phyloP scores from a whole-genome alignment of 2,113 vertebrate genomes.

The Ploceus nigricollis region DNA sequence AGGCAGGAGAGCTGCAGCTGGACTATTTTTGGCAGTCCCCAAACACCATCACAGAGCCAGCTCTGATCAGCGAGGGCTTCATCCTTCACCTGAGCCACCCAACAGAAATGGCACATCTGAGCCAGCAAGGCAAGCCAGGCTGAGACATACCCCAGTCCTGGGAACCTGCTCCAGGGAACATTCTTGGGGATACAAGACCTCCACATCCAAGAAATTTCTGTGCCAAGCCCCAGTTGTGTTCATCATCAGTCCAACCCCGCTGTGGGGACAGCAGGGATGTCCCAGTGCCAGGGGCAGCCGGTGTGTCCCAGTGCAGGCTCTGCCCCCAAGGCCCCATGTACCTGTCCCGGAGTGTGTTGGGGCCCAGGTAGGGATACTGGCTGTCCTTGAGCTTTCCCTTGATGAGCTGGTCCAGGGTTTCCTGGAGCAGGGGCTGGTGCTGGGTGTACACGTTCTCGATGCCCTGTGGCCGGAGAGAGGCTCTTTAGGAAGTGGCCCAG shows the following conservation, averaged over 20 bases:
- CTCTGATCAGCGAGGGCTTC: not conserved
- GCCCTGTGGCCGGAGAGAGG: slow-evolving; percentile 71
- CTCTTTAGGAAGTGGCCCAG: not conserved
- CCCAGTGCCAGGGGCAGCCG: not conserved
- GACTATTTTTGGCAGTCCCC: slow-evolving; percentile 35
- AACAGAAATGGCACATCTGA: fast-evolving
- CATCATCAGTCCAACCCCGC: fast-evolving
- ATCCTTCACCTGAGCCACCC: not conserved
- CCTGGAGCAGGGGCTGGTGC: slow-evolving; percentile 91
- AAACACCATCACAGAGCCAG: not conserved
- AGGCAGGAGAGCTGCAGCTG: not conserved
- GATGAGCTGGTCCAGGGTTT: slow-evolving; percentile 93
- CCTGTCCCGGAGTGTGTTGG: slow-evolving; percentile 84
- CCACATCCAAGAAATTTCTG: not conserved
- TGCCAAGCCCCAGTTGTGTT: not conserved
- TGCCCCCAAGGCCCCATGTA: not conserved
- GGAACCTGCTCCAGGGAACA: not conserved
- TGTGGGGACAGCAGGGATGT: not conserved
- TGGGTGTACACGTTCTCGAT: slow-evolving; percentile 96
- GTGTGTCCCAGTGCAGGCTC: not conserved
- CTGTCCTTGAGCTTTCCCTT: slow-evolving; percentile 93
- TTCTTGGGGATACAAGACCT: not conserved
- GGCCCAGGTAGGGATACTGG: slow-evolving; percentile 91
- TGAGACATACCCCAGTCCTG: not conserved
- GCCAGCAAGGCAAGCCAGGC: not conserved